phyloP scores from a whole-genome alignment of 1,140 invertebrate species.

The Calephelis nemesis region DNA sequence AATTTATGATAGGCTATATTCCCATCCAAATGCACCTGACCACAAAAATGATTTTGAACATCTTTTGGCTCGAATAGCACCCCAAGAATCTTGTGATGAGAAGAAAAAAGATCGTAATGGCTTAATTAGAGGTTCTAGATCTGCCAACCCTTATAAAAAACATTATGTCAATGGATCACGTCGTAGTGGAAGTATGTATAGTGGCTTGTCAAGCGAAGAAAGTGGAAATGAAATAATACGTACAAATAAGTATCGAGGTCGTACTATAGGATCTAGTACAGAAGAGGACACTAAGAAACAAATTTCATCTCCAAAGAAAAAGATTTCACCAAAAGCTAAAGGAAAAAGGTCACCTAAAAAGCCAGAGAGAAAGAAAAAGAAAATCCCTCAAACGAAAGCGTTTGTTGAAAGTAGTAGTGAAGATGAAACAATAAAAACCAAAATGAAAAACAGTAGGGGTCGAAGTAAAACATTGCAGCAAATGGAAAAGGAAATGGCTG shows the following conservation, averaged over 20 bases:
- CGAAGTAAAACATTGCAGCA: slow-evolving; percentile 82
- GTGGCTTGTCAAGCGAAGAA: slow-evolving; percentile 84
- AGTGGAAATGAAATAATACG: slow-evolving; percentile 70
- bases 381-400: slow-evolving; percentile 64
- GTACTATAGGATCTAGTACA: slow-evolving; percentile 68
- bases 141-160: slow-evolving; percentile 85
- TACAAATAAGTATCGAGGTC: slow-evolving; percentile 67
- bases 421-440: slow-evolving; percentile 75
- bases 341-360: slow-evolving; percentile 64
- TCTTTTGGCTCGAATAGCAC: slow-evolving; percentile 85
- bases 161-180: slow-evolving; percentile 88
- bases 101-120: slow-evolving; percentile 86
- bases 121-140: slow-evolving; percentile 80
- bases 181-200: slow-evolving; percentile 83
- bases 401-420: slow-evolving; percentile 81
- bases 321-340: slow-evolving; percentile 67
- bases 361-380: slow-evolving; percentile 69
- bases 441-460: slow-evolving; percentile 76
- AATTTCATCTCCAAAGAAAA: slow-evolving; percentile 62
- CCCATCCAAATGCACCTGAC: slow-evolving; percentile 83
- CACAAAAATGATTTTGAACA: slow-evolving; percentile 86
- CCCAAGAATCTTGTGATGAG: slow-evolving; percentile 81
- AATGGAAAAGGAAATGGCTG: slow-evolving; percentile 85
- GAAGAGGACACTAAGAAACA: slow-evolving; percentile 75
- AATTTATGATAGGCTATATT: slow-evolving; percentile 92